Evolutionary conservation across 1,140 invertebrate genomes (phyloP).

Genomic region (Druon quercuslanigerum): DNA sequence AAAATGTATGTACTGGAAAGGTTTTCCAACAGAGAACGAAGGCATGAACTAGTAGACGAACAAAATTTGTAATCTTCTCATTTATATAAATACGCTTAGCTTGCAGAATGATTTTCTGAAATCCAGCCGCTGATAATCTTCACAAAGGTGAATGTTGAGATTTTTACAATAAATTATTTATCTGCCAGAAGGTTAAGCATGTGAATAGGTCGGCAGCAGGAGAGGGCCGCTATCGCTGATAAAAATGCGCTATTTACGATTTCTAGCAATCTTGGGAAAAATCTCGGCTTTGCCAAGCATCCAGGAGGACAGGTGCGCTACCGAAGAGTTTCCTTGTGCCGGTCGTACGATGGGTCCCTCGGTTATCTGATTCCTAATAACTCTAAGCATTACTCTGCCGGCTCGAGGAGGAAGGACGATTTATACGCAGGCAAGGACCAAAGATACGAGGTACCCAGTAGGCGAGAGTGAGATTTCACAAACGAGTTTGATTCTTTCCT

Average conservation of each 20-base stretch:
- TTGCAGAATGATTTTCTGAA: conserved; percentile 1
- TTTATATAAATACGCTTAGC: no score
- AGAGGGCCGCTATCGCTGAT: conserved; percentile 47
- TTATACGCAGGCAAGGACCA: conserved; percentile 59
- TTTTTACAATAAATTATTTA: conserved; percentile 42
- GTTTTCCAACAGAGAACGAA: no score
- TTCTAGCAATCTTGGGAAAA: conserved; percentile 57
- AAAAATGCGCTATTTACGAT: conserved; percentile 61
- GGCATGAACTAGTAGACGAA: no score
- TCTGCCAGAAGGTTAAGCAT: conserved; percentile 44
- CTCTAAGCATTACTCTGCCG: conserved; percentile 54
- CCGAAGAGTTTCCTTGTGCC: conserved; percentile 58
- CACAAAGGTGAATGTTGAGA: conserved; percentile 28
- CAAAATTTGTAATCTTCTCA: no score
- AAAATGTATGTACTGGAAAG: no score
- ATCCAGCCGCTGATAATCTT: conserved; percentile 9
- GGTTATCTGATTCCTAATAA: conserved; percentile 66
- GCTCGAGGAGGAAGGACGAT: conserved; percentile 53
- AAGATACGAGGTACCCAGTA: conserved; percentile 54
- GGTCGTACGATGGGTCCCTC: conserved; percentile 51
- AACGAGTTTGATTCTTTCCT: conserved; percentile 56
- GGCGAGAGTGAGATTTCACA: conserved; percentile 54
- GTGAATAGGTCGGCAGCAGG: conserved; percentile 44
- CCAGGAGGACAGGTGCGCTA: conserved; percentile 62
- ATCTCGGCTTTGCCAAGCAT: conserved; percentile 47